Conservation (phyloP, 92 coral and sea anemone species). For the Umimayanthus chanpuru region DNA sequence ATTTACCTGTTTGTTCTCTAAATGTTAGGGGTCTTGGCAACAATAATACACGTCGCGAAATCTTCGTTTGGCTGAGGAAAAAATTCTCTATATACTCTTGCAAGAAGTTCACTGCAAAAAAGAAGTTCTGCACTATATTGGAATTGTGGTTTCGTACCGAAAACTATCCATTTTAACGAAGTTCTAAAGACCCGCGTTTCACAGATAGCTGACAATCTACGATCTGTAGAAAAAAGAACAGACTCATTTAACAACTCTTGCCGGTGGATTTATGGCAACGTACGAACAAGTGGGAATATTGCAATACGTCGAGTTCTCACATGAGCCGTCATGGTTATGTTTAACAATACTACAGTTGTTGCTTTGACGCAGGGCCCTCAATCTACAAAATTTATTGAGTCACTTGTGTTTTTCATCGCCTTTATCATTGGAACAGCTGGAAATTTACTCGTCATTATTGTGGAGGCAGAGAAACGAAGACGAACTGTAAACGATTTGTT, state of each 20-base stretch:
- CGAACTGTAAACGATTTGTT: conserved; percentile 33
- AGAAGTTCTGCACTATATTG: not conserved
- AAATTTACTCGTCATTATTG: conserved; percentile 23
- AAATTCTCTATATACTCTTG: no score
- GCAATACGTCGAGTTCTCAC: not conserved
- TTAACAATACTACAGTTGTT: not conserved
- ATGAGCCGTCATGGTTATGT: not conserved
- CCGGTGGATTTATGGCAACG: not conserved
- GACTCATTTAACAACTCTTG: not conserved
- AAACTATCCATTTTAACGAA: not conserved
- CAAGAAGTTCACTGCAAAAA: not conserved
- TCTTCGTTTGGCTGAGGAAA: no score
- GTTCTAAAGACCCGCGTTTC: not conserved
- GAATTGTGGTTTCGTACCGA: not conserved
- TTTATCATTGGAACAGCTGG: conserved; percentile 37
- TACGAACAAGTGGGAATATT: not conserved
- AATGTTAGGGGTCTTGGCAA: no score
- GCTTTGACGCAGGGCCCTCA: not conserved
- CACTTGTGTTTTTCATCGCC: conserved; percentile 23
- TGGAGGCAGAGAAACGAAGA: conserved; percentile 21
- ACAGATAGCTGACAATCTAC: not conserved
- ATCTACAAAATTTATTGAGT: not conserved
- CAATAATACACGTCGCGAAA: no score
- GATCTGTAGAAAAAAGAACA: not conserved
- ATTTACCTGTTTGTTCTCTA: no score